Percentiles rank a stretch among this genome's conserved stretches.
These are phyloP conservation scores for Drosophila prolongata DNA, from an alignment of 2,888 invertebrate genomes.

Conservation along the genomic window DNA sequence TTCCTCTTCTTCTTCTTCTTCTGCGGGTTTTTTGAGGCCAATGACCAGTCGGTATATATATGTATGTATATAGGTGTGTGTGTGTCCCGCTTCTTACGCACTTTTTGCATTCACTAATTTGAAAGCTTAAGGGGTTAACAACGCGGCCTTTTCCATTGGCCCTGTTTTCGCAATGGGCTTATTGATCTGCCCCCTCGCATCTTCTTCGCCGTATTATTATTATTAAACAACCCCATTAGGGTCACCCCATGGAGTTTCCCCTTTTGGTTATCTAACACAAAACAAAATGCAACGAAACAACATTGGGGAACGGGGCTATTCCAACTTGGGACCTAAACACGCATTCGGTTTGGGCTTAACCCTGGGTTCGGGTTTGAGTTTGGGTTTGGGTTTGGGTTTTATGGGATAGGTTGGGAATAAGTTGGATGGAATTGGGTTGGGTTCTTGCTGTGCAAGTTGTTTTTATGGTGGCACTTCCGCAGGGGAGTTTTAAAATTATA, in stretches of 20 bases:
- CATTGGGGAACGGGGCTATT: conserved; percentile 37
- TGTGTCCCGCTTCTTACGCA: conserved; percentile 73
- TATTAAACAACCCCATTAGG: conserved; percentile 79
- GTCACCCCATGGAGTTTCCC: conserved; percentile 36
- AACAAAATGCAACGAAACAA: conserved; percentile 25
- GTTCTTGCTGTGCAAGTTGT: conserved; percentile 44
- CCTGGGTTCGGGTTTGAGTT: conserved; percentile 3
- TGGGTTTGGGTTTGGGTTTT: conserved; percentile 32
- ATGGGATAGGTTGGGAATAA: conserved; percentile 29
- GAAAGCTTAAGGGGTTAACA: conserved; percentile 51
- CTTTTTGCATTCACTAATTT: conserved; percentile 77
- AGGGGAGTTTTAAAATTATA: conserved; percentile 51
- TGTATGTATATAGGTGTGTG: conserved; percentile 16
- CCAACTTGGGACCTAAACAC: conserved; percentile 57
- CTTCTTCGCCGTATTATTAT: conserved; percentile 54
- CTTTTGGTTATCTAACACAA: conserved; percentile 60
- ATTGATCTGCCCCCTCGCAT: conserved; percentile 72
- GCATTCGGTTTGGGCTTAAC: conserved; percentile 22
- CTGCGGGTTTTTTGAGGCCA: conserved; percentile 62
- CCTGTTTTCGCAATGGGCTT: conserved; percentile 57
- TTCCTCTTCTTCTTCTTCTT: conserved; percentile 20
- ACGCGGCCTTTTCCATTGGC: conserved; percentile 64
- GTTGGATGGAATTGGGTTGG: conserved; percentile 27
- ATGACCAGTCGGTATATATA: conserved; percentile 60
- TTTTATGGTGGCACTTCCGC: conserved; percentile 44